These are phyloP conservation scores for Pedionomus torquatus DNA, from an alignment of 2,113 vertebrate species.

Conservation along the genomic window DNA sequence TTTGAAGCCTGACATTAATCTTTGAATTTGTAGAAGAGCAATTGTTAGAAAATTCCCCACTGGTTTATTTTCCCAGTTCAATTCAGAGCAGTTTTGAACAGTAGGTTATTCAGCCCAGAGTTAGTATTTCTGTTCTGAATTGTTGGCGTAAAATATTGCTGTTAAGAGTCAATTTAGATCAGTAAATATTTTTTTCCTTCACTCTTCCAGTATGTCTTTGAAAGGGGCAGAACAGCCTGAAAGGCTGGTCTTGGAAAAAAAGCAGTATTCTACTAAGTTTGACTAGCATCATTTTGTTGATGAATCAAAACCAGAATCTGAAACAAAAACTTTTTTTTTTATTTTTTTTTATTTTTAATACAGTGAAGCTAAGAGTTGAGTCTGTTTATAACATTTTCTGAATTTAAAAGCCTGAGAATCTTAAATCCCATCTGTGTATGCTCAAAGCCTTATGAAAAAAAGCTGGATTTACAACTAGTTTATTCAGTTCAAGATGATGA, in stretches of 20 bases:
- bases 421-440: neutral
- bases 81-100: neutral
- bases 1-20: conserved; percentile 36
- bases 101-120: neutral
- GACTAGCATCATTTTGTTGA: neutral
- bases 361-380: neutral
- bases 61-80: conserved; percentile 27
- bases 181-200: neutral
- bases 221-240: neutral
- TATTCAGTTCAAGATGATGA: neutral
- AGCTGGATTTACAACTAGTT: neutral
- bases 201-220: neutral
- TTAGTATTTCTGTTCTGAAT: neutral
- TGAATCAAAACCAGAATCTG: neutral
- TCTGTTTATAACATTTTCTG: neutral
- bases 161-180: neutral
- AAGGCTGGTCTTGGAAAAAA: neutral
- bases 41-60: conserved; percentile 33
- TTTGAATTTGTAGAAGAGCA: conserved; percentile 25
- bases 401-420: neutral
- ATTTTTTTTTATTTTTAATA: neutral
- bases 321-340: neutral
- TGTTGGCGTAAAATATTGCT: conserved; percentile 16
- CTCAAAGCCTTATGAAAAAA: neutral
- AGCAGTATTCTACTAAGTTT: neutral